These are phyloP conservation scores for Venturia canescens DNA, from an alignment of 1,140 invertebrate species.

Conservation along the genomic window DNA sequence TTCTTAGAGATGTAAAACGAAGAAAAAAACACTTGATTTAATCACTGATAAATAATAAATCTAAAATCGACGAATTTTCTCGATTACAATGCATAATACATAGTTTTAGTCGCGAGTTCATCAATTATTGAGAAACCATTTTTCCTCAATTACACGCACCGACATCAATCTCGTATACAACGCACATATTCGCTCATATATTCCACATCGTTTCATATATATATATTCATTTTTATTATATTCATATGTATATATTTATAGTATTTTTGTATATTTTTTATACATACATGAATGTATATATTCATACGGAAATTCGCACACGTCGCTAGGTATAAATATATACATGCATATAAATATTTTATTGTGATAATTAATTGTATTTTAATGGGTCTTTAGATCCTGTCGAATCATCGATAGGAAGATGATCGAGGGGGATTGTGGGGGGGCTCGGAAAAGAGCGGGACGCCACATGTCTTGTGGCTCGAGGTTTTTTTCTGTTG, in stretches of 20 bases:
- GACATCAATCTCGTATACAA: too few relatives aligned
- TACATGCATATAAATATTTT: not conserved
- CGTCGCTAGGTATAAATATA: conserved; percentile 41
- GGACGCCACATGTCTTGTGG: conserved; percentile 68
- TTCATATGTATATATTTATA: conserved; percentile 29
- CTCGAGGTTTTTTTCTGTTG: conserved; percentile 51
- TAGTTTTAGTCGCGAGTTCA: too few relatives aligned
- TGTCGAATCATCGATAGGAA: conserved; percentile 67
- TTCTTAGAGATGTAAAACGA: not conserved
- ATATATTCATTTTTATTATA: conserved; percentile 53
- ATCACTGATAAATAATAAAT: conserved; percentile 46
- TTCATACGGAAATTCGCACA: not conserved
- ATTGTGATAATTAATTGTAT: conserved; percentile 47
- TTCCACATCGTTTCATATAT: conserved; percentile 56
- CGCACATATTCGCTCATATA: not conserved
- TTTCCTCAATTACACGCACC: too few relatives aligned
- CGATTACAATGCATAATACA: too few relatives aligned
- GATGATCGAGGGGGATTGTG: conserved; percentile 58
- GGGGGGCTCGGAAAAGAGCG: conserved; percentile 63
- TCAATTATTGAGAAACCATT: too few relatives aligned
- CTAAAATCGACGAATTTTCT: too few relatives aligned
- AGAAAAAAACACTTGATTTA: conserved; percentile 31
- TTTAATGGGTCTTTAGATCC: conserved; percentile 57
- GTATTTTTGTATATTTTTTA: not conserved
- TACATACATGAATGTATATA: too few relatives aligned